A percentile compares a stretch with the other conserved stretches of the same genome.
Conservation (phyloP, 2,888 invertebrate species). For the Apantesis nais region DNA sequence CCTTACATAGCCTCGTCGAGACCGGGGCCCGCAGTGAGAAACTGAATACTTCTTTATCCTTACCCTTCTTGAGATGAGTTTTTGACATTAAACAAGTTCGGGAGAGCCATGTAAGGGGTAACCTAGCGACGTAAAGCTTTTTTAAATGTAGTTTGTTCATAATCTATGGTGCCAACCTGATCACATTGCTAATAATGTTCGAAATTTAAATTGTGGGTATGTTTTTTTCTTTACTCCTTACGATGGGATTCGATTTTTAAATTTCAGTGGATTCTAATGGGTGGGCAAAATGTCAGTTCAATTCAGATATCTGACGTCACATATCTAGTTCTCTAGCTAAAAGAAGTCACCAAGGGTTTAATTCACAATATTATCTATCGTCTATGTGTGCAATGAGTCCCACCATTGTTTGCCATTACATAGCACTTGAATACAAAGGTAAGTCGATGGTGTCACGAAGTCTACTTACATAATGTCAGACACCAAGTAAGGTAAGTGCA, state of each 20-base stretch:
- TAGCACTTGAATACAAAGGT: constrained; percentile 16
- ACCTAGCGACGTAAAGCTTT: constrained; percentile 58
- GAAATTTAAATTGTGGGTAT: constrained; percentile 26
- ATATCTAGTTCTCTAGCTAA: not conserved
- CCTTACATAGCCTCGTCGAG: constrained; percentile 69
- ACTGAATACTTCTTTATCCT: constrained; percentile 73
- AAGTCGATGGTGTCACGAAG: constrained; percentile 14
- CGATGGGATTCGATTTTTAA: constrained; percentile 3
- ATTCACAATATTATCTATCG: constrained; percentile 27
- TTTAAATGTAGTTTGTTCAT: constrained; percentile 45
- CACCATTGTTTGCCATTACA: constrained; percentile 33
- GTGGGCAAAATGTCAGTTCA: constrained; percentile 12
- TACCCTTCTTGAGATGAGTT: constrained; percentile 75
- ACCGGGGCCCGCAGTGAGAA: constrained; percentile 70
- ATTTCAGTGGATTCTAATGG: not conserved
- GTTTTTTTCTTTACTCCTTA: constrained; percentile 28
- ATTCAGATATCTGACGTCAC: not conserved
- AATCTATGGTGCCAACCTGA: constrained; percentile 54
- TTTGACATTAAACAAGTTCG: constrained; percentile 79
- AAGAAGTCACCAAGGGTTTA: constrained; percentile 4
- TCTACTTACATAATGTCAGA: not conserved
- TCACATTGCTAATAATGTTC: constrained; percentile 43
- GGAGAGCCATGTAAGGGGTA: constrained; percentile 62
- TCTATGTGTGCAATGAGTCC: constrained; percentile 35
- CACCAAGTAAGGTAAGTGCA: constrained; percentile 12